Conservation (phyloP, 2,888 invertebrate genomes). For the Poecilus cupreus region DNA sequence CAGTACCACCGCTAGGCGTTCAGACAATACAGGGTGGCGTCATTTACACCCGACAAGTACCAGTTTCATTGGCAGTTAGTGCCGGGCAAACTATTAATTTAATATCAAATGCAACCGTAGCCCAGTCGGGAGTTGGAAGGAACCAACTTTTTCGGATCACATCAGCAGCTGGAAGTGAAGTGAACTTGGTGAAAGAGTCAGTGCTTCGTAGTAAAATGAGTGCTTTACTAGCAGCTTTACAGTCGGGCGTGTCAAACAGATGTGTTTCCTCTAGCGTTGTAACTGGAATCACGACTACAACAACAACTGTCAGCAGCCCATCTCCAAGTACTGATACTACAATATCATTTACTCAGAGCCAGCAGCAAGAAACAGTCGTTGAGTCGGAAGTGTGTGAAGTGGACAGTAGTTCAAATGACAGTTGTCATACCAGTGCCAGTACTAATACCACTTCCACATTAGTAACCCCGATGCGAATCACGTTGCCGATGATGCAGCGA, state of each 20-base stretch:
- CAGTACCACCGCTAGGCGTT: conserved; percentile 74
- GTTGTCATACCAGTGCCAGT: conserved; percentile 41
- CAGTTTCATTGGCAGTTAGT: conserved; percentile 75
- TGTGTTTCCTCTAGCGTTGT: conserved; percentile 30
- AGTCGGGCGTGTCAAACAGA: conserved; percentile 62
- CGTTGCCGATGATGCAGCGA: conserved; percentile 74
- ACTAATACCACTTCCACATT: conserved; percentile 70
- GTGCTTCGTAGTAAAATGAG: conserved; percentile 73
- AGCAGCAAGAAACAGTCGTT: conserved; percentile 49
- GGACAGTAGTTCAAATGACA: conserved; percentile 55
- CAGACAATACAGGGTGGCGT: conserved; percentile 81
- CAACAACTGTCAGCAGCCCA: conserved; percentile 53
- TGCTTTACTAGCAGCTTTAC: conserved; percentile 72
- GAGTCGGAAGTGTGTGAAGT: conserved; percentile 59
- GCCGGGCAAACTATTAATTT: conserved; percentile 78
- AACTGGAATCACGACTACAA: conserved; percentile 57
- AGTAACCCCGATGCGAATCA: conserved; percentile 76
- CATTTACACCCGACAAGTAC: conserved; percentile 83
- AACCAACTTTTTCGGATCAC: conserved; percentile 72
- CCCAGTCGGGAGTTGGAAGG: conserved; percentile 63
- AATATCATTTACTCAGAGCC: conserved; percentile 56
- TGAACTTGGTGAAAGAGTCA: conserved; percentile 72
- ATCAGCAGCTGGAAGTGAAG: conserved; percentile 70
- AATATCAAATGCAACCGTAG: conserved; percentile 70
- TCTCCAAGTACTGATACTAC: conserved; percentile 30